Evolutionary conservation across 2,888 invertebrate species (phyloP).

Genomic region (Erpobdella octoculata): DNA sequence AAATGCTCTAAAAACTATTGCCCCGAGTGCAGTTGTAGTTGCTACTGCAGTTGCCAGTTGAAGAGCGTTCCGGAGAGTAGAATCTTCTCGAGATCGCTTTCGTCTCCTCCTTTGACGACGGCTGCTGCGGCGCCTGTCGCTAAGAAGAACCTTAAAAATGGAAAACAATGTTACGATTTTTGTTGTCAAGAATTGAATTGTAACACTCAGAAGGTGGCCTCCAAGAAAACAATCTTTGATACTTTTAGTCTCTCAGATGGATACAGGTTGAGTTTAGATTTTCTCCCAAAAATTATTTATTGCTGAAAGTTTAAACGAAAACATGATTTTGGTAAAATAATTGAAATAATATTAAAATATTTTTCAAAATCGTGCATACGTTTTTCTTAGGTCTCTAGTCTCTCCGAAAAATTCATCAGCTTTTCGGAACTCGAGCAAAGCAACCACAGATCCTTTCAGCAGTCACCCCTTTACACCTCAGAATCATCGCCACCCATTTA

Average conservation of each 20-base stretch:
- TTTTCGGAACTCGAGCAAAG: no score
- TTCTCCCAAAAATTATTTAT: background rate
- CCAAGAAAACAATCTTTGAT: background rate
- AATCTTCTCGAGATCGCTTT: background rate
- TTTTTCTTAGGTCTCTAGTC: background rate
- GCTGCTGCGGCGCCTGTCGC: no score
- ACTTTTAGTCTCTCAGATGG: slow-evolving; percentile 5
- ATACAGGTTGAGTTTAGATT: background rate
- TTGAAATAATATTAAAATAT: no score
- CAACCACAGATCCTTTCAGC: no score
- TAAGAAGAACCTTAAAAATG: no score
- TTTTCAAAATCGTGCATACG: no score
- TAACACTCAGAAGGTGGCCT: background rate
- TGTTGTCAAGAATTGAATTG: background rate
- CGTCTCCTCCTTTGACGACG: background rate
- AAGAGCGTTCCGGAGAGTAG: background rate
- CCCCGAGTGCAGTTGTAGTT: background rate
- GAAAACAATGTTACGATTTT: background rate
- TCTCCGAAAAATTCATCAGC: background rate
- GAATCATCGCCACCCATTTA: background rate
- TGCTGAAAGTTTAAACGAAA: background rate
- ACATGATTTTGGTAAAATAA: background rate
- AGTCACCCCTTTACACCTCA: background rate
- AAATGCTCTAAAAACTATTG: background rate
- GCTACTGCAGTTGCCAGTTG: background rate